A percentile compares a stretch with the other conserved stretches of the same genome.
These are phyloP conservation scores for Mastigias papua DNA, from an alignment of 30 jellyfish, hydroid and myxozoan species.

Conservation along the genomic window DNA sequence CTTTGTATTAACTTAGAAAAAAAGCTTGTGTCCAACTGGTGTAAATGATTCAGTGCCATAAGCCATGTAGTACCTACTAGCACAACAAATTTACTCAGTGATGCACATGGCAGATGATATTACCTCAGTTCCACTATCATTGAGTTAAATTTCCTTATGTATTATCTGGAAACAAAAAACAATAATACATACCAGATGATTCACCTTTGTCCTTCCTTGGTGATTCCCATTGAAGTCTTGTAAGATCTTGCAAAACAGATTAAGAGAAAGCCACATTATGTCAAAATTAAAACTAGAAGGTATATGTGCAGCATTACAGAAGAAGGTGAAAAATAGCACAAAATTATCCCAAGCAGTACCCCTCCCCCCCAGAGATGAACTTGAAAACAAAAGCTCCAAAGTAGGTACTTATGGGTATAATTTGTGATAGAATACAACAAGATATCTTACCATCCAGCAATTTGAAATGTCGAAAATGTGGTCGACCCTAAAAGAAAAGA, in stretches of 20 bases:
- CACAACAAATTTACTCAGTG: too few relatives aligned
- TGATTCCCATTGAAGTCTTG: slow-evolving; percentile 94
- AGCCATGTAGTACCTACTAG: too few relatives aligned
- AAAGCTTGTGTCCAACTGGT: too few relatives aligned
- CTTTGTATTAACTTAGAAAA: too few relatives aligned
- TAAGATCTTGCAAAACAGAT: slow-evolving; percentile 77
- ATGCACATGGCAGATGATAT: too few relatives aligned
- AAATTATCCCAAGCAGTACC: neutral
- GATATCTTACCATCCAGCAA: slow-evolving; percentile 78
- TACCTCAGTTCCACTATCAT: too few relatives aligned
- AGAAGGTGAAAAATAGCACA: neutral
- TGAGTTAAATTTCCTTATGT: too few relatives aligned
- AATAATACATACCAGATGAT: slow-evolving; percentile 78
- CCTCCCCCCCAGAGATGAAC: neutral
- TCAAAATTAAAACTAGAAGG: neutral
- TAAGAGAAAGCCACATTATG: neutral
- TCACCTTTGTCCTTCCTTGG: slow-evolving; percentile 96
- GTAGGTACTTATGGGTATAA: too few relatives aligned
- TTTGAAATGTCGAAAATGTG: slow-evolving; percentile 92
- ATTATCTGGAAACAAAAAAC: too few relatives aligned
- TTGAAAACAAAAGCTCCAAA: neutral
- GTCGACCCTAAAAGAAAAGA: slow-evolving; percentile 89
- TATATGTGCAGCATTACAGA: neutral
- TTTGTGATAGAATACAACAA: too few relatives aligned
- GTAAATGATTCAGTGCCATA: too few relatives aligned